Evolutionary conservation across 2,797 vertebrate genomes (phyloP), one percentile per base, ranked within the genome.

Genomic region (Serranus cabrilla): DNA sequence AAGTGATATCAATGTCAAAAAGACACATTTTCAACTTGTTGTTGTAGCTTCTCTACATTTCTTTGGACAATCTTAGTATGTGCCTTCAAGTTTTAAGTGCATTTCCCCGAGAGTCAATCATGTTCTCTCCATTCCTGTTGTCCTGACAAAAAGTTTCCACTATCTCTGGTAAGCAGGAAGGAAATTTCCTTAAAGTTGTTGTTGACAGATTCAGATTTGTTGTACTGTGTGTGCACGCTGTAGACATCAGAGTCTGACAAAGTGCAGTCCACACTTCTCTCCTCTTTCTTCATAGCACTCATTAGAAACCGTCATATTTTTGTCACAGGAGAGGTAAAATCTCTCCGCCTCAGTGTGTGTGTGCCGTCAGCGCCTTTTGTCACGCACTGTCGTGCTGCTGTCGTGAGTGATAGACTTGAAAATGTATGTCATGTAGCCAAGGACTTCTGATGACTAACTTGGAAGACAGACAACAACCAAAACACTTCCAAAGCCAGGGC

Each of bases 361-460:
- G 31, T 5, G 27, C 78, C 67, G 80, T 83, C 73, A 47, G 25
- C 50, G 62, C 18, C 67, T 65, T 77, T 63, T 76, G 74, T 25
- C 58, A 11, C 40, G 34, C 34, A 8, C 34, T 34, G 34, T 34
- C 2, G 45, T 10, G 52, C 69, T 51, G 70, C 47, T 60, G 79
- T 81, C 72, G 47, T 20, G 49, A 74, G 70, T 47, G 63, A 75
- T 70, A 50, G 68, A 57, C 55, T 74, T 65, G 67, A 71, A 84
- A 75, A 85, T 31, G 71, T 73, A 10, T 76, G 57, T 74, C 67
- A 75, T 71, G 70, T 58, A 74, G 60, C 58, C 79, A 76, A 80
- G 71, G 76, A 82, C 60, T 65, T 63, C 46, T 68, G 71, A 74
- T 88, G 76, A 83, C 78, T 74, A 80, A 82, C 70, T 56, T 65